Conservation (phyloP, 2,888 invertebrate genomes). For the Volucella bombylans region DNA sequence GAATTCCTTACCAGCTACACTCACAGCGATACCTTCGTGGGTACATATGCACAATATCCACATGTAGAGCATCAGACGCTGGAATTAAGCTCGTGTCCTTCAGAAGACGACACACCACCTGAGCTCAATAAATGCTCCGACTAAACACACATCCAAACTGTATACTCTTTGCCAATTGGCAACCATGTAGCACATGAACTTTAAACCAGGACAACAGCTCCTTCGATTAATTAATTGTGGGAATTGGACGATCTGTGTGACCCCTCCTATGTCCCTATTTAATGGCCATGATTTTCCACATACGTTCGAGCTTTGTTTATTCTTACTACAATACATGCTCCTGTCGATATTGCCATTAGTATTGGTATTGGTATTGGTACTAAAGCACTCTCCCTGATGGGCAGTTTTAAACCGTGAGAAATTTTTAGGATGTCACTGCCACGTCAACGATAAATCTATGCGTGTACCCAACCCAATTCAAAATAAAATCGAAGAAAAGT, state of each 20-base stretch:
- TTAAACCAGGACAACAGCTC: slow-evolving; percentile 54
- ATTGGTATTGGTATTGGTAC: neutral
- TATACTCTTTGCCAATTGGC: neutral
- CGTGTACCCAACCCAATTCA: neutral
- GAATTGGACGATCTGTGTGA: slow-evolving; percentile 58
- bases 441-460: slow-evolving; percentile 58
- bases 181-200: slow-evolving; percentile 54
- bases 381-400: neutral
- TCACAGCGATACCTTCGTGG: neutral
- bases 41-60: neutral
- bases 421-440: slow-evolving; percentile 65
- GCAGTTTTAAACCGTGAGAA: slow-evolving; percentile 59
- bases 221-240: slow-evolving; percentile 68
- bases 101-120: neutral
- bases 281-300: slow-evolving; percentile 24
- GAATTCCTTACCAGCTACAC: neutral
- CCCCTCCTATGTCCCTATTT: slow-evolving; percentile 6
- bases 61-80: no score
- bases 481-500: neutral
- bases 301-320: neutral
- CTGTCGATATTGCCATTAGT: neutral
- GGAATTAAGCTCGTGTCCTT: slow-evolving; percentile 14
- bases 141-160: neutral
- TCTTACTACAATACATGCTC: no score
- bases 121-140: no score